Conservation (phyloP, 2,888 invertebrate genomes). For the Agonopterix arenella region DNA sequence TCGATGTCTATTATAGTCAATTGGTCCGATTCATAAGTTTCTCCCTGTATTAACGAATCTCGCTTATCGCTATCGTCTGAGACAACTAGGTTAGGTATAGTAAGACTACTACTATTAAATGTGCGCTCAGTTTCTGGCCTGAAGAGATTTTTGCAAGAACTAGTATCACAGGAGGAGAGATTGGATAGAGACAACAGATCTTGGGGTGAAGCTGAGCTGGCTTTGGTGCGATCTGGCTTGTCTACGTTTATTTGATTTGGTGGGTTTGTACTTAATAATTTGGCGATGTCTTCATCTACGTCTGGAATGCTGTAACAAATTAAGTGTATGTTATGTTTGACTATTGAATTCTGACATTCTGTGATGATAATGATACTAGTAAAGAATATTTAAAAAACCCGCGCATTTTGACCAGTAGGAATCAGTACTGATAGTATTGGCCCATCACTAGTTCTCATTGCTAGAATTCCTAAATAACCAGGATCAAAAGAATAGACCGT, state of each 20-base stretch:
- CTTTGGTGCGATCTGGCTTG: conserved; percentile 40
- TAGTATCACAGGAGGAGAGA: conserved; percentile 66
- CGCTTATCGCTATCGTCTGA: conserved; percentile 67
- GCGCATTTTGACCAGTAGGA: too few species aligned
- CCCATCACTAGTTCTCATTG: too few species aligned
- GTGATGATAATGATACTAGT: too few species aligned
- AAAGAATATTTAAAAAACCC: too few species aligned
- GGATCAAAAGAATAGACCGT: too few species aligned
- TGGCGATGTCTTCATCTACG: conserved; percentile 73
- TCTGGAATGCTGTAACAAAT: conserved; percentile 66
- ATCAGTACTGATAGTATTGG: too few species aligned
- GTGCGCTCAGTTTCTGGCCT: conserved; percentile 46
- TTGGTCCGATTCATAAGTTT: conserved; percentile 78
- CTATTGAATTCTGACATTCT: too few species aligned
- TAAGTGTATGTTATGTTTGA: too few species aligned
- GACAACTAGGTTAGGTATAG: conserved; percentile 68
- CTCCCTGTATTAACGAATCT: conserved; percentile 66
- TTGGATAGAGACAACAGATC: conserved; percentile 60
- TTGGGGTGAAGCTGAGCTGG: conserved; percentile 49
- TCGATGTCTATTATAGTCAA: conserved; percentile 82
- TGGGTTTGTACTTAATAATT: conserved; percentile 60
- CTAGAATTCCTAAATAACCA: too few species aligned
- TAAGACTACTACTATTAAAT: conserved; percentile 62
- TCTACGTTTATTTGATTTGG: conserved; percentile 44
- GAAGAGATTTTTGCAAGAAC: conserved; percentile 65